Evolutionary conservation across 1,140 invertebrate species (phyloP).

Genomic region (Pseudomyrmex sp.): DNA sequence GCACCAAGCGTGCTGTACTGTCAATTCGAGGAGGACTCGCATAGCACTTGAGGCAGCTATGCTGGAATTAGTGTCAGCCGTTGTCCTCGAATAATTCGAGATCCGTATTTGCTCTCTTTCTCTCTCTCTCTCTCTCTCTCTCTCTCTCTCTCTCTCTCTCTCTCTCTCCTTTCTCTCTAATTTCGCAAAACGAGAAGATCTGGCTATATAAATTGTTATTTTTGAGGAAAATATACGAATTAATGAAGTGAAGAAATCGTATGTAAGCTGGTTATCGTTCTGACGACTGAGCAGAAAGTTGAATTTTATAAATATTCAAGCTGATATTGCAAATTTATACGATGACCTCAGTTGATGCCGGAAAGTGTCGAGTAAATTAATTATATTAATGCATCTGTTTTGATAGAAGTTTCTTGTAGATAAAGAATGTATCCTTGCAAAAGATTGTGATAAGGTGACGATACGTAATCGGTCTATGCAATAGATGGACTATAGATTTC

Average conservation of each 20-base stretch:
- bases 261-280: neutral
- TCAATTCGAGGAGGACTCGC: slow-evolving; percentile 46
- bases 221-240: too few relatives aligned
- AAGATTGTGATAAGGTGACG: neutral
- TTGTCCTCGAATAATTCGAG: slow-evolving; percentile 54
- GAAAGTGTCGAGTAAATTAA: slow-evolving; percentile 5
- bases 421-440: neutral
- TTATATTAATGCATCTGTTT: neutral
- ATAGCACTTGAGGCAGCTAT: slow-evolving; percentile 34
- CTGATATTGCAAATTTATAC: neutral
- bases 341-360: slow-evolving; percentile 9
- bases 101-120: slow-evolving; percentile 7
- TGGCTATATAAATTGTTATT: too few relatives aligned
- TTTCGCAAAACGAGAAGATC: neutral
- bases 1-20: slow-evolving; percentile 31
- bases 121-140: neutral
- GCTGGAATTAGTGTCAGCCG: slow-evolving; percentile 43
- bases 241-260: neutral
- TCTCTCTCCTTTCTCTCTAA: neutral
- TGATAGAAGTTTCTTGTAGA: neutral
- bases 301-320: slow-evolving; percentile 22
- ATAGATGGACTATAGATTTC: too few relatives aligned
- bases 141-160: neutral
- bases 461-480: too few relatives aligned
- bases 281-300: slow-evolving; percentile 28